Conservation (phyloP, 2,113 vertebrate species). For the Carassius auratus region DNA sequence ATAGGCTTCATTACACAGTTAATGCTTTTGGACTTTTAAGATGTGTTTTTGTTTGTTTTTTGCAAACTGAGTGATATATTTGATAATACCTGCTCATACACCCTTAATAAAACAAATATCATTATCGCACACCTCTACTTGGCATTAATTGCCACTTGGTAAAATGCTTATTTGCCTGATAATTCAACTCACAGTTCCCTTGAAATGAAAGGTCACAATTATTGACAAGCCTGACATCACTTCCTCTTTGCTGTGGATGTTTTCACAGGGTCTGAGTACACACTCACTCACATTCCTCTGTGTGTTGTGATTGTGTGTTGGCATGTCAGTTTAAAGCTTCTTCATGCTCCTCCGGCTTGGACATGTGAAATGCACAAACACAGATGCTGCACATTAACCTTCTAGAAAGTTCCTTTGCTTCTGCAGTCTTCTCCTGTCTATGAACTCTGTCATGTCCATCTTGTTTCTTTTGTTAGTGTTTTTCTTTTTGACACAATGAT, state of each 20-base stretch:
- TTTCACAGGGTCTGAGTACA: background rate
- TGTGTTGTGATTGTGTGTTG: conserved; percentile 24
- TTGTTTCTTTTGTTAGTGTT: background rate
- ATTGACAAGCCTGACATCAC: conserved; percentile 30
- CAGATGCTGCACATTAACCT: background rate
- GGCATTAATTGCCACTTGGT: too few species aligned
- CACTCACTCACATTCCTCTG: conserved; percentile 4
- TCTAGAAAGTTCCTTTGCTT: background rate
- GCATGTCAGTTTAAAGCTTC: background rate
- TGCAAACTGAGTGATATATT: too few species aligned
- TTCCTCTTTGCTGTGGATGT: conserved; percentile 36
- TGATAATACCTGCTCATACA: too few species aligned
- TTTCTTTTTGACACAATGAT: conserved; percentile 9
- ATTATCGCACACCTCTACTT: too few species aligned
- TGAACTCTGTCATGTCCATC: conserved; percentile 1
- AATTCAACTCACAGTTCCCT: background rate
- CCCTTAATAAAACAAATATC: too few species aligned
- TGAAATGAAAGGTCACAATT: conserved; percentile 16
- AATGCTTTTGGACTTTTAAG: too few species aligned
- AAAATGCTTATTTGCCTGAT: background rate
- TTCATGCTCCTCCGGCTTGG: background rate
- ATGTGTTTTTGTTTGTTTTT: too few species aligned
- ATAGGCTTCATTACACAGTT: too few species aligned
- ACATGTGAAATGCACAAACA: conserved; percentile 10
- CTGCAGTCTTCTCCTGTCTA: conserved; percentile 1